Percentiles rank a stretch among this genome's conserved stretches.
Evolutionary conservation across 37 sponge, comb jelly and placozoan species (phyloP).

Genomic region (Cladorhizidae sp.): DNA sequence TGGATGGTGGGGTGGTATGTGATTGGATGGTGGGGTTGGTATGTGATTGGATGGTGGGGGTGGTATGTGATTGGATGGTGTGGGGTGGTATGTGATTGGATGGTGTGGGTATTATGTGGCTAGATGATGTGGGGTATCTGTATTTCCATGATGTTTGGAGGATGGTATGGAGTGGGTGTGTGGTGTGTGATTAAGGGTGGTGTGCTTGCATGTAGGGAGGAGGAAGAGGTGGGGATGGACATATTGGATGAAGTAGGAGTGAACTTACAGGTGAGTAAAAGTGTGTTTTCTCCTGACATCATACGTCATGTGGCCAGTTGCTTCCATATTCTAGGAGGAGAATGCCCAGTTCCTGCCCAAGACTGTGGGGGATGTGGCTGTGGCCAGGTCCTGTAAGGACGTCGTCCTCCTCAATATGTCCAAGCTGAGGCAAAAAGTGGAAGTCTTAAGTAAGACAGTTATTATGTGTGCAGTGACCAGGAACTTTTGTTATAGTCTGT

Average conservation of each 20-base stretch:
- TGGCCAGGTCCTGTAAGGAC: slow-evolving; percentile 33
- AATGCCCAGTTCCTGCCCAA: slow-evolving; percentile 71
- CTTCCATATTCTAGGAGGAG: slow-evolving; percentile 56
- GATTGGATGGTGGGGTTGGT: no score
- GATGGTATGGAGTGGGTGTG: slow-evolving; percentile 15
- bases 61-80: no score
- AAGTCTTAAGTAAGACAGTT: slow-evolving; percentile 12
- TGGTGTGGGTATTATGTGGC: no score
- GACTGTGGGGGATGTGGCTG: slow-evolving; percentile 29
- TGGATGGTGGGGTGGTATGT: no score
- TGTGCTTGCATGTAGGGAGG: slow-evolving; percentile 28
- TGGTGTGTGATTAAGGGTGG: neutral
- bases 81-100: no score
- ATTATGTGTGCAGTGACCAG: no score
- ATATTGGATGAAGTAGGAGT: slow-evolving; percentile 70
- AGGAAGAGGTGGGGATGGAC: slow-evolving; percentile 73
- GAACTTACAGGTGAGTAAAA: slow-evolving; percentile 68
- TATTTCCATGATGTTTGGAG: no score
- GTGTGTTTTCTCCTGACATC: neutral
- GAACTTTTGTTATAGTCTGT: neutral
- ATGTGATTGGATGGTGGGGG: no score
- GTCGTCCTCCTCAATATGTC: slow-evolving; percentile 26
- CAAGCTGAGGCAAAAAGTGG: slow-evolving; percentile 29
- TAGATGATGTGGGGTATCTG: no score
- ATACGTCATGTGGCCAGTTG: neutral